Percentiles rank a stretch among this genome's conserved stretches.
These are phyloP conservation scores for Lucifuga dentata DNA, from an alignment of 2,113 vertebrate genomes.

Conservation along the genomic window DNA sequence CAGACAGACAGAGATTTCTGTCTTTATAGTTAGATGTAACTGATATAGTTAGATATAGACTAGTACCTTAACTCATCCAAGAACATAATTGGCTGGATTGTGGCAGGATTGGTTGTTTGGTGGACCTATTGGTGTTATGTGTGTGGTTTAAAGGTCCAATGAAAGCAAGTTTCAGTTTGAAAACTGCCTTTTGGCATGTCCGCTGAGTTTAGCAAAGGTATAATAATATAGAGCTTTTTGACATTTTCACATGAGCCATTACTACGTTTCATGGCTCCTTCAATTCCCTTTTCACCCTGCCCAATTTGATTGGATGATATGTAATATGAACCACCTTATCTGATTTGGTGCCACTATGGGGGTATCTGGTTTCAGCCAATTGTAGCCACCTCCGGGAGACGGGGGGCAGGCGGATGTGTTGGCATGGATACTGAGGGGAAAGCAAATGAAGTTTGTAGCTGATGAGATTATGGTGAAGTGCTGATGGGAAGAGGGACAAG, in stretches of 20 bases:
- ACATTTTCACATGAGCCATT: slow-evolving; percentile 51
- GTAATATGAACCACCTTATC: slow-evolving; percentile 78
- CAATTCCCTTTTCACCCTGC: slow-evolving; percentile 62
- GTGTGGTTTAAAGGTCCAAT: slow-evolving; percentile 1
- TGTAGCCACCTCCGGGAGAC: slow-evolving; percentile 79
- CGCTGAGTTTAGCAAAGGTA: no score
- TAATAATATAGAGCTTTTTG: neutral
- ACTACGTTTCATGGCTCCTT: slow-evolving; percentile 61
- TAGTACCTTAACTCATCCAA: slow-evolving; percentile 52
- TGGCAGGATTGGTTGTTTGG: slow-evolving; percentile 26
- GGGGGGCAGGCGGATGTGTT: slow-evolving; percentile 76
- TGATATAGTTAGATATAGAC: no score
- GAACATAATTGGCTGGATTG: slow-evolving; percentile 66
- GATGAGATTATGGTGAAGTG: slow-evolving; percentile 81
- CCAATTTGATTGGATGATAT: slow-evolving; percentile 78
- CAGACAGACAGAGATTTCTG: no score
- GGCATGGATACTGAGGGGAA: slow-evolving; percentile 77
- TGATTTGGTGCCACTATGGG: slow-evolving; percentile 77
- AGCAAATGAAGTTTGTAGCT: slow-evolving; percentile 75
- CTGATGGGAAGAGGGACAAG: slow-evolving; percentile 77
- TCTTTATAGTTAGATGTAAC: no score
- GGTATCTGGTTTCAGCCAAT: slow-evolving; percentile 79
- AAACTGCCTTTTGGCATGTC: no score
- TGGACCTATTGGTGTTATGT: slow-evolving; percentile 8
- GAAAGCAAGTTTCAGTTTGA: no score